Conservation (phyloP, 1,140 invertebrate species). For the Nephila pilipes region DNA sequence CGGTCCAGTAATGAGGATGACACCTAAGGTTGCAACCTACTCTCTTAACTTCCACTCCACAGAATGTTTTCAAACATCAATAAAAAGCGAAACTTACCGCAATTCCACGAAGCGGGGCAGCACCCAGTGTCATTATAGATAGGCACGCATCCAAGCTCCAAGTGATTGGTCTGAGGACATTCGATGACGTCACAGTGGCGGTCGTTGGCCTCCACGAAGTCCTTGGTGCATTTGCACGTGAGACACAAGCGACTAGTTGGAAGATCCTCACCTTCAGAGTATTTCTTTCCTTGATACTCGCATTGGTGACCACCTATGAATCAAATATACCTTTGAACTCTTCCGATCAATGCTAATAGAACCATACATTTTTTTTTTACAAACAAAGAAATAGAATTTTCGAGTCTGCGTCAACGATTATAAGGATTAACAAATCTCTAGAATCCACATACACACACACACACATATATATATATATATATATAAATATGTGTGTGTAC, state of each 20-base stretch:
- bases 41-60: no score
- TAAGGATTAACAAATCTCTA: background rate
- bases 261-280: background rate
- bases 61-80: no score
- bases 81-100: conserved; percentile 20
- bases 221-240: background rate
- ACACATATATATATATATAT: no score
- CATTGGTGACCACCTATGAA: conserved; percentile 22
- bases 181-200: conserved; percentile 28
- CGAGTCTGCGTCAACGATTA: no score
- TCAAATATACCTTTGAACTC: background rate
- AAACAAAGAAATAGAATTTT: no score
- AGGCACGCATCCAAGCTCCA: conserved; percentile 31
- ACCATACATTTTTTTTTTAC: no score
- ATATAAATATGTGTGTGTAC: no score
- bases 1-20: no score
- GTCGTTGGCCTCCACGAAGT: conserved; percentile 40
- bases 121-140: conserved; percentile 46
- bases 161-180: background rate
- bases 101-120: conserved; percentile 45
- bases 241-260: conserved; percentile 20
- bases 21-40: no score
- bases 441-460: no score
- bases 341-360: no score
- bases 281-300: conserved; percentile 26